Conservation (phyloP, 2,113 vertebrate genomes). For the Caranx melampygus region DNA sequence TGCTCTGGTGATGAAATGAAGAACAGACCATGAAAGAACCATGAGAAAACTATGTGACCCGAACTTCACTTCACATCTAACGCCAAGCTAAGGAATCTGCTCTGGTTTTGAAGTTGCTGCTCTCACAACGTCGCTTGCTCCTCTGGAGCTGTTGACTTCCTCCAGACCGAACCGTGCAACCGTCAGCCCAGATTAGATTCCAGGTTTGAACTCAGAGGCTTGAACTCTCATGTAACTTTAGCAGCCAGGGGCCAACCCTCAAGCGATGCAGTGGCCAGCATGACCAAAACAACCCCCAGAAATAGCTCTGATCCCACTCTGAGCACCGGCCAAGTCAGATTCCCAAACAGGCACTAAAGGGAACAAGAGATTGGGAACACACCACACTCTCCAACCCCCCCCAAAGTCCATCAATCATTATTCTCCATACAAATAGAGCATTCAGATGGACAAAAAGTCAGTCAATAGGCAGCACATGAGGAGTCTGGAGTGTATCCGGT, state of each 20-base stretch:
- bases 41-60: constrained; percentile 54
- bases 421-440: constrained; percentile 77
- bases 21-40: constrained; percentile 43
- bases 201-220: constrained; percentile 51
- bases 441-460: constrained; percentile 79
- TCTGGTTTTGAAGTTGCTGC: constrained; percentile 53
- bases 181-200: constrained; percentile 64
- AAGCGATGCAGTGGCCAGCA: constrained; percentile 36
- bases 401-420: constrained; percentile 81
- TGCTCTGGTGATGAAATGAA: constrained; percentile 45
- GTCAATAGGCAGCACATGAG: constrained; percentile 78
- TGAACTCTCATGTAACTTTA: constrained; percentile 68
- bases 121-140: constrained; percentile 28
- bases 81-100: constrained; percentile 53
- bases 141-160: constrained; percentile 67
- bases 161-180: constrained; percentile 53
- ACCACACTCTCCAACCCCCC: constrained; percentile 48
- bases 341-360: constrained; percentile 61
- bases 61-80: constrained; percentile 69
- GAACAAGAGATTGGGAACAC: constrained; percentile 68
- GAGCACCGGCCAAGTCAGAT: constrained; percentile 71
- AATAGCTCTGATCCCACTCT: constrained; percentile 71
- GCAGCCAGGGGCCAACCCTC: constrained; percentile 56
- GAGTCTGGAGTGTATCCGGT: constrained; percentile 81
- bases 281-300: constrained; percentile 75